A percentile compares a stretch with the other conserved stretches of the same genome.
Conservation (phyloP, 1,140 invertebrate genomes). For the Heliconius melpomene region DNA sequence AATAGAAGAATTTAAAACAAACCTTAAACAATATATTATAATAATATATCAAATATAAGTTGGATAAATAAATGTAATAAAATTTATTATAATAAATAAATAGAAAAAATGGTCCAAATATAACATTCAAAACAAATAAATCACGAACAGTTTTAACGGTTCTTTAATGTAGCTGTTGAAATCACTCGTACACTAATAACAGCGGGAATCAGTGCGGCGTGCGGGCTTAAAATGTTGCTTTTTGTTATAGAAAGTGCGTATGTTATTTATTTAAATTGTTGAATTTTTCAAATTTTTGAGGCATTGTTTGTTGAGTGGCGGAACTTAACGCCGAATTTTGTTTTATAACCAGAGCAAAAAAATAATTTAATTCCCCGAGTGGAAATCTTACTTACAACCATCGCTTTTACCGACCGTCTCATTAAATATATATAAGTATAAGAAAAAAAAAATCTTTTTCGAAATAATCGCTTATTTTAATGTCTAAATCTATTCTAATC, state of each 20-base stretch:
- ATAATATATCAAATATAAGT: neutral
- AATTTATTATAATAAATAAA: conserved; percentile 8
- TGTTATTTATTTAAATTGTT: neutral
- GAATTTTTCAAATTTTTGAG: too few relatives aligned
- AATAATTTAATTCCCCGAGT: too few relatives aligned
- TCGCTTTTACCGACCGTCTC: too few relatives aligned
- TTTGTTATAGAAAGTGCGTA: neutral
- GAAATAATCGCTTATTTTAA: too few relatives aligned
- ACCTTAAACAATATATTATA: too few relatives aligned
- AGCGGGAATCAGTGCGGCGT: conserved; percentile 58
- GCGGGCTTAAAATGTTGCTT: conserved; percentile 52
- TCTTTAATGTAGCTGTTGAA: conserved; percentile 54
- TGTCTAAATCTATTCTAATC: too few relatives aligned
- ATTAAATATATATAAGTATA: too few relatives aligned
- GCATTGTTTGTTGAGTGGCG: too few relatives aligned
- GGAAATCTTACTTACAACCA: too few relatives aligned
- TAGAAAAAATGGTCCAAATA: conserved; percentile 7
- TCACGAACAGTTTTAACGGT: conserved; percentile 52
- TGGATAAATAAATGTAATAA: neutral
- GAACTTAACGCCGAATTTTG: too few relatives aligned
- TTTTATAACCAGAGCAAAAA: too few relatives aligned
- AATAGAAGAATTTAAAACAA: neutral
- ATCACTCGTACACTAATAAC: conserved; percentile 59
- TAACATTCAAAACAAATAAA: conserved; percentile 39
- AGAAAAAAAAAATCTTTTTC: too few relatives aligned